Conservation (phyloP, 2,888 invertebrate genomes). For the Volucella inanis region DNA sequence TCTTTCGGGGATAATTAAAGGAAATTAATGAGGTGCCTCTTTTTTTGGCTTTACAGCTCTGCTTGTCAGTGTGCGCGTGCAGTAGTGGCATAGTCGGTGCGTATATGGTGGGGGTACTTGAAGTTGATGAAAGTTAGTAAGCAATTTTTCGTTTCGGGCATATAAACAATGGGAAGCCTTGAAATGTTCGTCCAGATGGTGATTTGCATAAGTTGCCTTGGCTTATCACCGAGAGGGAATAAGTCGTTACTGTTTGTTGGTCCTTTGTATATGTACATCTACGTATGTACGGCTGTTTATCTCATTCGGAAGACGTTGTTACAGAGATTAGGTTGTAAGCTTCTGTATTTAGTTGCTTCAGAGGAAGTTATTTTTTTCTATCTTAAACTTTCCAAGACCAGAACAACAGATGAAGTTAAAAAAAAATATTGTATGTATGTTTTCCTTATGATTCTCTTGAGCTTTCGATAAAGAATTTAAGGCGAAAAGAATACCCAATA, state of each 20-base stretch:
- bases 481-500: too few relatives aligned
- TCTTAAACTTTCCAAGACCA: too few relatives aligned
- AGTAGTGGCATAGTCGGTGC: background rate
- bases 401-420: too few relatives aligned
- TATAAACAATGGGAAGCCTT: constrained; percentile 46
- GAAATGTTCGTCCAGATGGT: constrained; percentile 72
- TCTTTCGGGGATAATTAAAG: constrained; percentile 72
- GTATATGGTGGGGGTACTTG: constrained; percentile 9
- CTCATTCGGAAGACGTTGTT: background rate
- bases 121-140: constrained; percentile 61
- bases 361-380: too few relatives aligned
- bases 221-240: constrained; percentile 51
- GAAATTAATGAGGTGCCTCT: constrained; percentile 70
- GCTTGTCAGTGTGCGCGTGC: background rate
- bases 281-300: constrained; percentile 1
- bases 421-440: too few relatives aligned
- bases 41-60: background rate
- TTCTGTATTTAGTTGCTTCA: background rate
- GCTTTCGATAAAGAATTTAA: too few relatives aligned
- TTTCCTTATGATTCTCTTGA: too few relatives aligned
- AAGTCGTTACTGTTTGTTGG: constrained; percentile 41
- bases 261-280: background rate
- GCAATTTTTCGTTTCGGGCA: constrained; percentile 35
- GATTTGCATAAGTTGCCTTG: constrained; percentile 70
- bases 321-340: constrained; percentile 16